Evolutionary conservation across 2,888 invertebrate species (phyloP).

Genomic region (Drosophila prostipennis): DNA sequence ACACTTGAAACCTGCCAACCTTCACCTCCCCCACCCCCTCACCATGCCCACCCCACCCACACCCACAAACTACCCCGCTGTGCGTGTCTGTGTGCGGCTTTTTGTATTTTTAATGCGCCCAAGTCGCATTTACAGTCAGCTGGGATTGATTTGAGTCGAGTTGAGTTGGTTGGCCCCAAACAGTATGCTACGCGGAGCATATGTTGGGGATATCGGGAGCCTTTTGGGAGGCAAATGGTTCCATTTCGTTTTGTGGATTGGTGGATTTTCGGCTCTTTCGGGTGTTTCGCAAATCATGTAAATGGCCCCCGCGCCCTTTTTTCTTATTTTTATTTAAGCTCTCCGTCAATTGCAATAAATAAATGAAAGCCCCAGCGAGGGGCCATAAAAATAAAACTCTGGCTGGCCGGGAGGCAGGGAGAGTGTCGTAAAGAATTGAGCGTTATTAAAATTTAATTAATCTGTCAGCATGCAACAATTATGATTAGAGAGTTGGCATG

Average conservation of each 20-base stretch:
- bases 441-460: conserved; percentile 73
- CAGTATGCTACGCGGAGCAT: conserved; percentile 66
- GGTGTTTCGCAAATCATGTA: conserved; percentile 25
- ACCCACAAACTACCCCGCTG: not conserved
- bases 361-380: conserved; percentile 23
- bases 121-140: conserved; percentile 66
- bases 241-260: not conserved
- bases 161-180: conserved; percentile 48
- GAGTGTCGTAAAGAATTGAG: conserved; percentile 37
- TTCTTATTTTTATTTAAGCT: not conserved
- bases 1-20: conserved; percentile 68
- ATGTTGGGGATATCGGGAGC: conserved; percentile 48
- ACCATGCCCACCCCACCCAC: not conserved
- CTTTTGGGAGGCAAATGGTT: not conserved
- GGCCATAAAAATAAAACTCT: conserved; percentile 22
- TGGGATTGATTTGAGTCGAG: conserved; percentile 60
- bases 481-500: conserved; percentile 52
- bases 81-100: conserved; percentile 22
- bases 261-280: not conserved
- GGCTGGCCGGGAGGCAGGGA: not conserved
- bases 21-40: conserved; percentile 17
- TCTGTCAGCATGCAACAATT: conserved; percentile 60
- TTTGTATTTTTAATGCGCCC: conserved; percentile 59
- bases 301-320: conserved; percentile 8
- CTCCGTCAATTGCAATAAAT: conserved; percentile 37